These are phyloP conservation scores for Diaperis boleti DNA, from an alignment of 2,888 invertebrate genomes.

Conservation along the genomic window DNA sequence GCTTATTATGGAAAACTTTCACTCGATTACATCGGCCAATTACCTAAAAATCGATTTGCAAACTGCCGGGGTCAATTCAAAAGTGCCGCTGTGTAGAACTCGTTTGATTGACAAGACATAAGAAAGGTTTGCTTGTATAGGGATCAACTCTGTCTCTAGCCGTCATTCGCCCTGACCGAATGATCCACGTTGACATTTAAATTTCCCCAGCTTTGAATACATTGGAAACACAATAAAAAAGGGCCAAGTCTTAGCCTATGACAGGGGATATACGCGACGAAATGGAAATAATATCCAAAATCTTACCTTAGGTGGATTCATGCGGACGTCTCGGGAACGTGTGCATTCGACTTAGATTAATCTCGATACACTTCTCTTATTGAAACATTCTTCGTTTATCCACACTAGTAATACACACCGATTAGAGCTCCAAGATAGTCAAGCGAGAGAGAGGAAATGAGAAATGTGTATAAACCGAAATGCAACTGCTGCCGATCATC, in stretches of 20 bases:
- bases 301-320: slow-evolving; percentile 9
- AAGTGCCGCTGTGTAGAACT: slow-evolving; percentile 3
- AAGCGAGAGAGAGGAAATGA: slow-evolving; percentile 58
- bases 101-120: slow-evolving; percentile 54
- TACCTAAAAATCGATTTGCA: slow-evolving; percentile 11
- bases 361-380: slow-evolving; percentile 7
- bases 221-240: slow-evolving; percentile 61
- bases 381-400: too few species aligned
- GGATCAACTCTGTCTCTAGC: slow-evolving; percentile 58
- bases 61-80: background rate
- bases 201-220: slow-evolving; percentile 65
- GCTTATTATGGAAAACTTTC: slow-evolving; percentile 27
- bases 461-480: slow-evolving; percentile 61
- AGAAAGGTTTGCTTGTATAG: slow-evolving; percentile 46
- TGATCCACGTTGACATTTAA: slow-evolving; percentile 68
- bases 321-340: background rate
- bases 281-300: slow-evolving; percentile 33
- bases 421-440: slow-evolving; percentile 45
- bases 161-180: slow-evolving; percentile 56
- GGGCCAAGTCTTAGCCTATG: slow-evolving; percentile 55
- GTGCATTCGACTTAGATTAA: background rate
- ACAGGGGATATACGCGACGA: slow-evolving; percentile 53
- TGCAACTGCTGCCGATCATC: slow-evolving; percentile 61
- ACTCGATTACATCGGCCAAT: slow-evolving; percentile 6
- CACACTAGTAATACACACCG: too few species aligned